These are phyloP conservation scores for Papilio polyxenes DNA, from an alignment of 1,140 invertebrate genomes.

Conservation along the genomic window DNA sequence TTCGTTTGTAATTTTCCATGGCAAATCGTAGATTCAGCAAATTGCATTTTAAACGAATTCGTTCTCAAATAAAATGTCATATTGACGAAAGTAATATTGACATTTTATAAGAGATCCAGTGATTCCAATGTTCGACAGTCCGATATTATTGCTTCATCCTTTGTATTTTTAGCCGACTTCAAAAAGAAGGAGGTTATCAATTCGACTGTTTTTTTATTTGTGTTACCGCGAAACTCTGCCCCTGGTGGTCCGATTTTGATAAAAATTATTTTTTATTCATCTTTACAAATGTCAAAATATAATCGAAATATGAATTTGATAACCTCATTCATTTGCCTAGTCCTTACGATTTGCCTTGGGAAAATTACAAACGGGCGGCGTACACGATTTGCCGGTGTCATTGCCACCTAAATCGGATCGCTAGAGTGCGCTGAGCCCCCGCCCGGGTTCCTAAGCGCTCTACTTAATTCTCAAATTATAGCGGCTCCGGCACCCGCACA, in stretches of 20 bases:
- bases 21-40: neutral
- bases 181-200: no score
- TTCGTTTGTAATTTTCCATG: neutral
- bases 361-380: neutral
- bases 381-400: neutral
- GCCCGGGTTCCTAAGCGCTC: constrained; percentile 29
- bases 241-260: no score
- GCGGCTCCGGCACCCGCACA: neutral
- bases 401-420: constrained; percentile 33
- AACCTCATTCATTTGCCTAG: no score
- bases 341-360: no score
- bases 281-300: neutral
- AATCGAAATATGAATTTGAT: neutral
- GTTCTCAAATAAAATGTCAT: neutral
- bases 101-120: neutral
- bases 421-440: constrained; percentile 12
- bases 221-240: no score
- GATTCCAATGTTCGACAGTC: neutral
- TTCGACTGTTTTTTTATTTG: no score
- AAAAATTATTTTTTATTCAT: no score
- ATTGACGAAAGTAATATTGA: neutral
- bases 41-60: neutral
- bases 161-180: no score
- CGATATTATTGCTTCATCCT: no score
- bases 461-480: constrained; percentile 37